Base-by-base conservation (phyloP, 2,797 vertebrate species). In the Silurus lanzhouensis region DNA sequence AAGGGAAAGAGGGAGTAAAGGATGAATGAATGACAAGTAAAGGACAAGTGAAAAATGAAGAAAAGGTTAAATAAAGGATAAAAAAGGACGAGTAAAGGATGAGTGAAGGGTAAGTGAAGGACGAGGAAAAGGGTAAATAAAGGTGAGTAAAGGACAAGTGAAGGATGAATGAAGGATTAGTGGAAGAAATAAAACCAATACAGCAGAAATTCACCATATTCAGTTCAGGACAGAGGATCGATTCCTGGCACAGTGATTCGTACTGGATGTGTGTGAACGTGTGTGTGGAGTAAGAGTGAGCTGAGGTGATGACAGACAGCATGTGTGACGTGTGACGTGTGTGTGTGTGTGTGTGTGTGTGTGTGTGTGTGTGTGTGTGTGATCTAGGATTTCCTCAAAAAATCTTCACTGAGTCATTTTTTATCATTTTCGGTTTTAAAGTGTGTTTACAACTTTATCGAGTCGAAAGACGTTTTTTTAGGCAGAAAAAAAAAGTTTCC, bases 401-500 rank as follows among this genome's bases (percentile, higher is more conserved):
- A 60, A 57, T 48, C 74, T 25, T 22, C 31, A 25, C 6, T 70
- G 79, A 84, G 70, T 74, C 22, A 57, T 79, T 82, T 84, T n/a
- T 57, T 76, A 58, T 75, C 46, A 57, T 75, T 84, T 68, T 58
- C 17, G 76, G 20, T 78, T 68, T 78, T 52, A 79, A 60, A 78
- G 74, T 70, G 48, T 14, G 19, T 58, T 82, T 13, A 82, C 17
- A 22, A 66, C 48, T 70, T 82, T 57, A 82, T 68, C 5, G 3
- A 71, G 2, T 31, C 1, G 22, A 60, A 77, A 12, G 25, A 31
- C 5, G 60, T 60, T 77, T 60, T 20, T 77, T 58, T 15, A 4
- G 38, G 8, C 7, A 31, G 17, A 3, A 44, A 25, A 74, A 74
- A 74, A 52, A 72, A 13, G 1, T 52, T 25, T 15, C 44, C 2